phyloP scores from a whole-genome alignment of 23 tunicate species.

The Trididemnum clinides region DNA sequence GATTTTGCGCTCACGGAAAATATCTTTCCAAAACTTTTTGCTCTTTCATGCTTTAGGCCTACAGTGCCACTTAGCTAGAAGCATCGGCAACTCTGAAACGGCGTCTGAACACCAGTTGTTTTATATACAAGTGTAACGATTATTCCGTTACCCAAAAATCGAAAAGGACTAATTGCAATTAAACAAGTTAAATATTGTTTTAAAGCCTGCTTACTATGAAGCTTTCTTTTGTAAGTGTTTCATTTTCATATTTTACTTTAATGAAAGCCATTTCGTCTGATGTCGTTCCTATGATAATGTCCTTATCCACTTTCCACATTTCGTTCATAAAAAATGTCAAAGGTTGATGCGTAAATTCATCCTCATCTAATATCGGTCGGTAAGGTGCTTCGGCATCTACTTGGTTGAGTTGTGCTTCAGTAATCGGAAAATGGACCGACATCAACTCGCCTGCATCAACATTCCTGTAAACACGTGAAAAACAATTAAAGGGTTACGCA shows the following conservation, averaged over 20 bases:
- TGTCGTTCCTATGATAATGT: constrained; percentile 35
- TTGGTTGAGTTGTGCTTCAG: background rate
- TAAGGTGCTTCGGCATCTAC: constrained; percentile 37
- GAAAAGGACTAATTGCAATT: background rate
- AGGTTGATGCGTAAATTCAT: constrained; percentile 47
- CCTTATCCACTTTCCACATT: constrained; percentile 40
- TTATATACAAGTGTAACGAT: too few species aligned
- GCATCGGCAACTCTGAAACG: too few species aligned
- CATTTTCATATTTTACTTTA: background rate
- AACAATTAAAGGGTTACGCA: too few species aligned
- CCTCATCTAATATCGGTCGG: constrained; percentile 49
- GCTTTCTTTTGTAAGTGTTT: background rate
- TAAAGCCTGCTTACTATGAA: background rate
- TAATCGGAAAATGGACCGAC: background rate
- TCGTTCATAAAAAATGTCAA: constrained; percentile 16
- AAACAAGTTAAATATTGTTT: background rate
- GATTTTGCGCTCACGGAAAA: too few species aligned
- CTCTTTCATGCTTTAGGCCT: too few species aligned
- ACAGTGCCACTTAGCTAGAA: too few species aligned
- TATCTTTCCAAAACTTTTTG: too few species aligned
- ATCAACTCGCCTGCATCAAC: background rate
- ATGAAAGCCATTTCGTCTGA: constrained; percentile 33
- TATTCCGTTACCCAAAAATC: too few species aligned
- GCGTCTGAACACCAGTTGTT: too few species aligned
- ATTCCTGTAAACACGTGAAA: background rate